Base-by-base conservation (phyloP, 2,797 vertebrate genomes). In the Sebastes trivittatus region DNA sequence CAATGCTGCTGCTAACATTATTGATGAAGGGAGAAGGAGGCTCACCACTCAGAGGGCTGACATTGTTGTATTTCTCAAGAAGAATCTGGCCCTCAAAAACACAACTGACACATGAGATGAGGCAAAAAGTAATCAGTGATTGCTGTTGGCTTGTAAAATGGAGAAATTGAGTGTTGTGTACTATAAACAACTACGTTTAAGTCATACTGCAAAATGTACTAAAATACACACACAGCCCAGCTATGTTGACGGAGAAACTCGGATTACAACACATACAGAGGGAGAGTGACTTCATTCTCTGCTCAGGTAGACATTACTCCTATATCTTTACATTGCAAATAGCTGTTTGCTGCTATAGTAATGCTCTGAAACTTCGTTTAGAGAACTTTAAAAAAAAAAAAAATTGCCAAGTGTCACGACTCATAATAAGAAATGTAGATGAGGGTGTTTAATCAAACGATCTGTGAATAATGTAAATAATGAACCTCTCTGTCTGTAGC, bases 21-120 rank as follows among this genome's bases (percentile, higher is more conserved):
- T 73, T 75, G 74, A 88, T 75, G 81, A 83, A 74, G 56, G 49
- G 49, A 89, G 80, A 73, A 77, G 66, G 70, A 69, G 66, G 52
- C 75, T 82, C 29, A 16, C 67, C 18, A 29, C 63, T 63, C 27
- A 11, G 27, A 56, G 58, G 78, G 22, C 36, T 78, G n/a, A 60
- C 63, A 67, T 42, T 42, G 38, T 71, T 42, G 7, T 49, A 13
- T 84, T 83, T 80, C 23, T 16, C 38, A 42, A 42, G 38, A 16
- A 42, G 38, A 71, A 75, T 59, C 29, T 70, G 55, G 18, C 82
- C 56, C 22, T 56, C n/a, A 38, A 68, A 78, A 63, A 55, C 6
- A 20, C 4, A 49, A 56, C 49, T 22, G 30, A 30, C 23, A 52
- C 74, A 46, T 34, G 16, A 62, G 36, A 60, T 27, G n/a, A 62